Evolutionary conservation across 2,888 invertebrate species (phyloP).

Genomic region (Acleris holmiana): DNA sequence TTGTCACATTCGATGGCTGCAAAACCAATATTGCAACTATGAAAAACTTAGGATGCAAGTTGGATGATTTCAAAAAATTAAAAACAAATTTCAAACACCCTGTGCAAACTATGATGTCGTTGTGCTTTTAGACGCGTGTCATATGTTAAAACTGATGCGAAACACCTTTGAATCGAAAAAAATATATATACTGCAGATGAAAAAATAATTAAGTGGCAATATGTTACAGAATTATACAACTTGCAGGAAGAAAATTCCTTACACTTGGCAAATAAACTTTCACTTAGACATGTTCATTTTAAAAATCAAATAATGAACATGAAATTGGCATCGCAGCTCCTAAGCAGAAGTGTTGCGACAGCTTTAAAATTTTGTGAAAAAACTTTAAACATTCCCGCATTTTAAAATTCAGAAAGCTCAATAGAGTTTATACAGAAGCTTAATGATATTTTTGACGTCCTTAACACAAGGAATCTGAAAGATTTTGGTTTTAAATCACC

Average conservation of each 20-base stretch:
- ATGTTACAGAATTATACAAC: background rate
- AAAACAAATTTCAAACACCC: background rate
- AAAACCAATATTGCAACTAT: conserved; percentile 4
- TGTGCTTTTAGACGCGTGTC: conserved; percentile 1
- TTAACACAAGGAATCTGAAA: no score
- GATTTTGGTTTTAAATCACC: no score
- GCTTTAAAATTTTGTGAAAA: no score
- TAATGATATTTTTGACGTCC: no score
- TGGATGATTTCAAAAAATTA: background rate
- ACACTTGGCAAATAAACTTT: background rate
- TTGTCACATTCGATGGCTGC: no score
- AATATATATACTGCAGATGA: background rate
- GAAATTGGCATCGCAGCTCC: no score
- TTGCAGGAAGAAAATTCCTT: background rate
- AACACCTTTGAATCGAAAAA: conserved; percentile 2
- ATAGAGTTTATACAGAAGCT: no score
- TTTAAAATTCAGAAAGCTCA: no score
- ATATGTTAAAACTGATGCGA: background rate
- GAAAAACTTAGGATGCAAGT: background rate
- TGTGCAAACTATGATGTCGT: conserved; percentile 4
- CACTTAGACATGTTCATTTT: conserved; percentile 1
- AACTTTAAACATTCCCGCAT: no score
- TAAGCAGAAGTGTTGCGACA: no score
- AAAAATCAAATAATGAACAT: no score
- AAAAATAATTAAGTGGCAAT: conserved; percentile 1